phyloP scores from a whole-genome alignment of 2,888 invertebrate genomes.

The Platycheirus rosarum region DNA sequence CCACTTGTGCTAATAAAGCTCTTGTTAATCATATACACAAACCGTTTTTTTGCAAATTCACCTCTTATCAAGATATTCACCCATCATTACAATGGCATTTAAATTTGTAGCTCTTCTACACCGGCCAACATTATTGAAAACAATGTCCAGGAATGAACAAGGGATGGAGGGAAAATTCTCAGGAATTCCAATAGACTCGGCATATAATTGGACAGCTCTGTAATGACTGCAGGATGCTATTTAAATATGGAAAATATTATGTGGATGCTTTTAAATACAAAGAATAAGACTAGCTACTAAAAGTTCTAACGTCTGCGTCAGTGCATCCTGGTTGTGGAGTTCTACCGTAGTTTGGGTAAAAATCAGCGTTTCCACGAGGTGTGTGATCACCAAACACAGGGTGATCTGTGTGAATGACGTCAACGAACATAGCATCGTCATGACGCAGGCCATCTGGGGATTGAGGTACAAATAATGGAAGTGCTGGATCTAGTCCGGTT shows the following conservation, averaged over 20 bases:
- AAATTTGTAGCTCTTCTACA: slow-evolving; percentile 43
- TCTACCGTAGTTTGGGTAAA: slow-evolving; percentile 81
- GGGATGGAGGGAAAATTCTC: slow-evolving; percentile 79
- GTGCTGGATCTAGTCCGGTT: slow-evolving; percentile 81
- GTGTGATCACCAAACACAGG: slow-evolving; percentile 80
- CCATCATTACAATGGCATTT: slow-evolving; percentile 78
- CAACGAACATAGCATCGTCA: slow-evolving; percentile 80
- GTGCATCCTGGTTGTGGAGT: slow-evolving; percentile 81
- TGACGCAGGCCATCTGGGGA: slow-evolving; percentile 78
- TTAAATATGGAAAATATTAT: not conserved
- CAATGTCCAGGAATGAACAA: slow-evolving; percentile 77
- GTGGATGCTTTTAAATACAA: slow-evolving; percentile 6
- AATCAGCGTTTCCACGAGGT: slow-evolving; percentile 80
- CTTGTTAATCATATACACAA: slow-evolving; percentile 12
- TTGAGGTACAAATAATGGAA: slow-evolving; percentile 79
- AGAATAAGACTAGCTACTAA: slow-evolving; percentile 77
- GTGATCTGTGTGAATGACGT: slow-evolving; percentile 81
- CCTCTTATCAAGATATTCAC: slow-evolving; percentile 79
- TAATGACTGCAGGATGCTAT: slow-evolving; percentile 80
- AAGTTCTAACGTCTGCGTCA: slow-evolving; percentile 78
- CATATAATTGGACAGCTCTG: slow-evolving; percentile 80
- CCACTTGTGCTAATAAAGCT: slow-evolving; percentile 77
- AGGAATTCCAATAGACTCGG: slow-evolving; percentile 80
- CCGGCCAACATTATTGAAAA: slow-evolving; percentile 55
- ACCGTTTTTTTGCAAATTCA: slow-evolving; percentile 59